phyloP scores from a whole-genome alignment of 2,113 vertebrate species.

The Cariama cristata region DNA sequence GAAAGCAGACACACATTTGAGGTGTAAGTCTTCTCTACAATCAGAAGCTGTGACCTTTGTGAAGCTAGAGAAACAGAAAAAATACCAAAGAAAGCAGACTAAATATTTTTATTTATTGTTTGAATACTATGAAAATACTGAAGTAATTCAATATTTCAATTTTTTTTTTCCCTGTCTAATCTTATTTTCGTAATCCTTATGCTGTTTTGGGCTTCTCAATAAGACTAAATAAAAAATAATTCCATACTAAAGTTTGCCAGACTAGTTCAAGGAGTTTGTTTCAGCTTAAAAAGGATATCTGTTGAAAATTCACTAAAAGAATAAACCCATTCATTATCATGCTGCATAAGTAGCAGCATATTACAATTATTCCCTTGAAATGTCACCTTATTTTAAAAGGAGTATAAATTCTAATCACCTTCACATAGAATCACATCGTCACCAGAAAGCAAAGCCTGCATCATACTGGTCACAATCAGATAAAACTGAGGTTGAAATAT shows the following conservation, averaged over 20 bases:
- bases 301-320: not conserved
- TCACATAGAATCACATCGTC: not conserved
- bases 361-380: not conserved
- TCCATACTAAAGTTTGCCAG: not conserved
- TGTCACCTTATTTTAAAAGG: not conserved
- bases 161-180: not conserved
- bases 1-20: not conserved
- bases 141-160: not conserved
- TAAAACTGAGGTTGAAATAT: not conserved
- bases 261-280: constrained; percentile 5
- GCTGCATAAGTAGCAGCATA: not conserved
- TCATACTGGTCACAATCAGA: not conserved
- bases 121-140: not conserved
- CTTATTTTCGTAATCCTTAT: not conserved
- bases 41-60: not conserved
- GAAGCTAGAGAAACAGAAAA: not conserved
- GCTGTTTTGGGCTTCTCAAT: not conserved
- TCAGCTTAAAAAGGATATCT: not conserved
- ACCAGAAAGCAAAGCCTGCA: not conserved
- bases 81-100: not conserved
- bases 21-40: not conserved
- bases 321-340: not conserved
- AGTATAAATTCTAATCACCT: not conserved
- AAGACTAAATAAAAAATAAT: not conserved
- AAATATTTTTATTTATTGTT: not conserved